Base-by-base conservation (phyloP, 2,113 vertebrate species). In the Poeciliopsis retropinna region DNA sequence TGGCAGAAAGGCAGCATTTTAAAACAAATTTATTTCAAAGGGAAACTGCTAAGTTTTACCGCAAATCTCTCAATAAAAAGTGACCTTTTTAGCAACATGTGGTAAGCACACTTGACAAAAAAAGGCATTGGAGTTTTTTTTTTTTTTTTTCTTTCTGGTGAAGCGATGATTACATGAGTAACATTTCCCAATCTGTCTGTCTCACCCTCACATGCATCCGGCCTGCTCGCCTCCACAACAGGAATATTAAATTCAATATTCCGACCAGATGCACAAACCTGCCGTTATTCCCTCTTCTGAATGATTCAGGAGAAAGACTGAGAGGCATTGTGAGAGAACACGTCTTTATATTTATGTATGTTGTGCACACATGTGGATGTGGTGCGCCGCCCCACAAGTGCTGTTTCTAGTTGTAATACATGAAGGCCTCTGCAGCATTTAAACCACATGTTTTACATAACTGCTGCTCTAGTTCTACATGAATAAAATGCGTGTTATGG, bases 361-460 rank as follows among this genome's bases (percentile, higher is more conserved):
- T 14, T 68, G 61, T 54, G 67, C 19, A 12, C n/a, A 31, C 60
- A 47, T 47, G 65, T 73, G 67, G 65, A 60, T 69, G 78, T 71
- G 1, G 54, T 71, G 72, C 64, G 41, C n/a, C 17, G 29, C 39
- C 39, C 75, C 54, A 3, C 47, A n/a, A 79, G 70, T 81, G 87
- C 85, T 89, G 80, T 79, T 89, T 84, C 86, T 87, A 72, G 83
- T 88, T 84, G 83, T 73, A 85, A 77, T 73, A 82, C 87, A 85
- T 37, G 69, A 81, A 70, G 70, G 80, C 66, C 29, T 60, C 29
- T 4, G 70, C 75, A 84, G 83, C 83, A 89, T 90, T 82, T 77
- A 79, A 91, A 89, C 85, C 89, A 91, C 85, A 89, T 90, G 89
- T 88, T 85, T 77, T 80, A 76, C 89, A 81, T 15, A 79, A 80